phyloP scores from a whole-genome alignment of 2,797 vertebrate genomes.

The Hybognathus amarus region DNA sequence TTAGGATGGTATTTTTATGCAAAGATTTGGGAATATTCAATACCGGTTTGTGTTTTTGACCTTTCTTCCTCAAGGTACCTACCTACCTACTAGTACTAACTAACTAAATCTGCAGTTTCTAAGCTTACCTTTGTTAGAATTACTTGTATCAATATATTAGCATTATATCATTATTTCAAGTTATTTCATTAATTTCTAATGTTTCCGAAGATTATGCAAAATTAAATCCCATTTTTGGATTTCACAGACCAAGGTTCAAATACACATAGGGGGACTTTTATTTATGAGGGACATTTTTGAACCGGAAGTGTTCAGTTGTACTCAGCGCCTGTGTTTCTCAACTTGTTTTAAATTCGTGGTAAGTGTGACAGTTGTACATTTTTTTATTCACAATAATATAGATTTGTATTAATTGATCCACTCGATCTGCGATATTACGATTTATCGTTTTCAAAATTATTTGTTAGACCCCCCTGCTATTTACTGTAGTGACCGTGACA shows the following conservation, averaged over 20 bases:
- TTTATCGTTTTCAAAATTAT: neutral
- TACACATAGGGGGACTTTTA: conserved; percentile 14
- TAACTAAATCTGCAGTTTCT: neutral
- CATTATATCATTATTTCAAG: neutral
- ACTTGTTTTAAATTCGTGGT: conserved; percentile 27
- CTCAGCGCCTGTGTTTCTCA: neutral
- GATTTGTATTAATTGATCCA: neutral
- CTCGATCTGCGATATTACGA: neutral
- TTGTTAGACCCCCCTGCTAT: too few species aligned
- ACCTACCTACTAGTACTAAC: neutral
- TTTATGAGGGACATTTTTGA: neutral
- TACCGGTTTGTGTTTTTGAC: neutral
- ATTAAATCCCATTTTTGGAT: too few species aligned
- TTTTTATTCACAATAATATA: neutral
- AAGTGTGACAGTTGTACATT: neutral
- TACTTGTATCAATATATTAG: neutral
- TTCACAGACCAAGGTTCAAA: too few species aligned
- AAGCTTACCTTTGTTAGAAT: neutral
- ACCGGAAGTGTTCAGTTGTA: conserved; percentile 24
- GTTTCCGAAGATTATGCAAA: neutral
- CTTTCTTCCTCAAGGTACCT: neutral
- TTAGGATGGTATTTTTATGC: neutral
- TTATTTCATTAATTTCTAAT: neutral
- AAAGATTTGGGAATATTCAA: neutral
- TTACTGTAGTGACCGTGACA: neutral